Base-by-base conservation (phyloP, 2,113 vertebrate genomes). In the Stercorarius parasiticus region DNA sequence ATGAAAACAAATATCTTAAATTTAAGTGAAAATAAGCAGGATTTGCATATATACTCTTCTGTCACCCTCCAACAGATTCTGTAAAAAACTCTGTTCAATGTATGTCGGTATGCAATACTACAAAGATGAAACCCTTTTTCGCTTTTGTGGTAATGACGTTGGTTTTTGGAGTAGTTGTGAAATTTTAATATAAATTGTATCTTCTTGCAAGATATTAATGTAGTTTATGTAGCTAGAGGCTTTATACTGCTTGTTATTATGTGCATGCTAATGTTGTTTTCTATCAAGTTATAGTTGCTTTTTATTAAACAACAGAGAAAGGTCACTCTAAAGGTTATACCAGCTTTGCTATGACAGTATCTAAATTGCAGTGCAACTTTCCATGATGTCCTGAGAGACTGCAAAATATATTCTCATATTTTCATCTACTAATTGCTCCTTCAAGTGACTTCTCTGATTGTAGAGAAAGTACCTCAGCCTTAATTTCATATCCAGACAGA, bases 241-340 rank as follows among this genome's bases (percentile, higher is more conserved):
- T 93, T 94, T 96, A 89, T 58, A 64, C 15, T 78, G 32, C 52
- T 87, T 85, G 82, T 88, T 93, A 87, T 82, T 88, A 85, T 92
- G 78, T 84, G 61, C 69, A 93, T 94, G 45, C 13, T 95, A 93
- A 97, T 82, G 59, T 74, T 94, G 85, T 77, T 95, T 93, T 90
- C 50, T 58, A 50, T 88, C 70, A 73, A 85, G 79, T 64, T 80
- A 58, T 25, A 88, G 82, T n/a, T 93, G 45, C 11, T 80, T 94
- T 88, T 92, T 83, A 95, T 72, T 79, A 93, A 88, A 90, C 49
- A 82, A 42, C 77, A 79, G 67, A 90, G 42, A 94, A 89, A 94
- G 55, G 86, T 96, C 77, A 86, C 47, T 93, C 36, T 88, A 89
- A 96, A 96, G 56, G 47, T 93, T 93, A 84, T 62, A 50, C 12